These are phyloP conservation scores for Brienomyrus brachyistius DNA, from an alignment of 2,113 vertebrate genomes.

Conservation along the genomic window DNA sequence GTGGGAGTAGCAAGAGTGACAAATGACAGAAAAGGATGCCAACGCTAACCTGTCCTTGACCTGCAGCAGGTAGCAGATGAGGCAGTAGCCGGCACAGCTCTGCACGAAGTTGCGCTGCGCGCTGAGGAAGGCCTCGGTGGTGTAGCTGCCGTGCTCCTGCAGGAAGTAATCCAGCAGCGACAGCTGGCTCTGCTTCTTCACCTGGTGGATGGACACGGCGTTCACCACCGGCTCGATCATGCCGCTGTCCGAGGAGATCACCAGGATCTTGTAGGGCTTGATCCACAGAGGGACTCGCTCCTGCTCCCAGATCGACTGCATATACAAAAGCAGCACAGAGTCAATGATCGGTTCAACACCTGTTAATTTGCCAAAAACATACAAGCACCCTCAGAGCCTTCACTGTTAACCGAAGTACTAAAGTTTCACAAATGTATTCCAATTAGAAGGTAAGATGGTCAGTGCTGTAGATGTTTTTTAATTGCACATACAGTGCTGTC, in stretches of 20 bases:
- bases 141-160: slow-evolving; percentile 79
- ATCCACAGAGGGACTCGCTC: slow-evolving; percentile 90
- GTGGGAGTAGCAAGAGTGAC: background rate
- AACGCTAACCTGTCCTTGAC: slow-evolving; percentile 82
- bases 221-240: slow-evolving; percentile 95
- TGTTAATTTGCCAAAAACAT: background rate
- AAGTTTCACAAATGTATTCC: too few species aligned
- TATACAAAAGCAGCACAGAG: background rate
- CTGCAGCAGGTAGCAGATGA: slow-evolving; percentile 93
- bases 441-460: too few species aligned
- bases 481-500: too few species aligned
- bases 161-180: slow-evolving; percentile 86
- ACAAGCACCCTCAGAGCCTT: too few species aligned
- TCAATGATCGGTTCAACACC: background rate
- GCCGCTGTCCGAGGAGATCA: slow-evolving; percentile 86
- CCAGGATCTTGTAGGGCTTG: slow-evolving; percentile 91
- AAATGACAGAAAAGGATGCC: background rate
- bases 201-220: slow-evolving; percentile 90
- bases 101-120: slow-evolving; percentile 89
- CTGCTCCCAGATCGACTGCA: slow-evolving; percentile 83
- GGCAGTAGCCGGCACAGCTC: slow-evolving; percentile 85
- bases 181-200: slow-evolving; percentile 92
- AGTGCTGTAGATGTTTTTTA: too few species aligned
- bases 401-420: too few species aligned
- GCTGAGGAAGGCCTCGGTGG: slow-evolving; percentile 78